phyloP scores from a whole-genome alignment of 2,113 vertebrate genomes.

The Tupaia tana region DNA sequence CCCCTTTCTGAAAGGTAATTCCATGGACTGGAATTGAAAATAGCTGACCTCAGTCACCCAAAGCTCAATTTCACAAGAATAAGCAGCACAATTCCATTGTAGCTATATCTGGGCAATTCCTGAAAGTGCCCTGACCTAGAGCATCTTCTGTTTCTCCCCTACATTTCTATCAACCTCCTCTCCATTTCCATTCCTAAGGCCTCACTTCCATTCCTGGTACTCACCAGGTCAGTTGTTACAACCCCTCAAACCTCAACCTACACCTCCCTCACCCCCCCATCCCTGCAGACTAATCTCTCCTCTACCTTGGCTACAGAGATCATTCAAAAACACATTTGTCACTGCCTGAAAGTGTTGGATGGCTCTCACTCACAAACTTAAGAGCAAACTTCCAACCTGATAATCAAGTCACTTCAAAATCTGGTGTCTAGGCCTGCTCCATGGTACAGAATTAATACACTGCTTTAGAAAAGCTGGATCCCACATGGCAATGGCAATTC shows the following conservation, averaged over 20 bases:
- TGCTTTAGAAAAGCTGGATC: too few species aligned
- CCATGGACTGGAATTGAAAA: neutral
- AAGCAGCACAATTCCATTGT: neutral
- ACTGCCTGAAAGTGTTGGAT: constrained; percentile 7
- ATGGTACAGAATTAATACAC: too few species aligned
- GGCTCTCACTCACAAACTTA: neutral
- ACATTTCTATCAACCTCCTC: constrained; percentile 3
- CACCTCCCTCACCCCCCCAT: neutral
- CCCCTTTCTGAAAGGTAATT: constrained; percentile 24
- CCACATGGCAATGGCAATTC: too few species aligned
- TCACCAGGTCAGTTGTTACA: neutral
- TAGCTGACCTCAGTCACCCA: constrained; percentile 37
- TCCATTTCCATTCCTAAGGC: neutral
- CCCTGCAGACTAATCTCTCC: neutral
- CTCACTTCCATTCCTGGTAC: neutral
- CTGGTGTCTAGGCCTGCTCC: neutral
- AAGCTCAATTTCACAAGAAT: constrained; percentile 34
- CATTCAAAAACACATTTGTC: constrained; percentile 50
- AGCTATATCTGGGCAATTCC: neutral
- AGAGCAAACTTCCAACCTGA: neutral
- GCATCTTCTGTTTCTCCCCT: constrained; percentile 20
- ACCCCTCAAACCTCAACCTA: neutral
- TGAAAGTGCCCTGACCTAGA: neutral
- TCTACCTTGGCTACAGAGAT: neutral
- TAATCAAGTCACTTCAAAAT: constrained; percentile 17